These are phyloP conservation scores for Spinibarbus caldwelli DNA, from an alignment of 2,797 vertebrate genomes.

Conservation along the genomic window DNA sequence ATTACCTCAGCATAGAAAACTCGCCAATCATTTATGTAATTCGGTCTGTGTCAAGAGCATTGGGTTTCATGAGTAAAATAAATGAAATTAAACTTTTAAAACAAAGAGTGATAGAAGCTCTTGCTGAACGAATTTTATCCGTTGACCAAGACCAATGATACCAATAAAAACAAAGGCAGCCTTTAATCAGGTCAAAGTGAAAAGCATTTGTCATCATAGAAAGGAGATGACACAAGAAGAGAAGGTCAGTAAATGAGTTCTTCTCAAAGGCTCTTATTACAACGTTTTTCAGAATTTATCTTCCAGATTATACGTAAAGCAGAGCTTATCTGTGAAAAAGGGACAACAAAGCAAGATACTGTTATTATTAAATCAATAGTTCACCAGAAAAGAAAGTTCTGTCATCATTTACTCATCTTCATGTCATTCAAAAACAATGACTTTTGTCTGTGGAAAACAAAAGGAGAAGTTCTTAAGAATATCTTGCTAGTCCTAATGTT, in stretches of 20 bases:
- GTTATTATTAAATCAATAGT: not conserved
- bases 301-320: not conserved
- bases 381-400: not conserved
- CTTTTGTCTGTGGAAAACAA: not conserved
- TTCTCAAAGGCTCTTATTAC: not conserved
- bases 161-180: not conserved
- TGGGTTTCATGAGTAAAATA: slow-evolving; percentile 30
- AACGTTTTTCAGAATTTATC: not conserved
- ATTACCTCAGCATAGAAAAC: slow-evolving; percentile 17
- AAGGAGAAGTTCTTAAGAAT: not conserved
- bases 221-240: not conserved
- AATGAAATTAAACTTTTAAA: slow-evolving; percentile 24
- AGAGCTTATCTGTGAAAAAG: not conserved
- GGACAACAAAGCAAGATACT: not conserved
- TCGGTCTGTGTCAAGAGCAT: not conserved
- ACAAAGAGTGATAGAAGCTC: slow-evolving; percentile 9
- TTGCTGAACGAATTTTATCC: not conserved
- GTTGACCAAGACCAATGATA: slow-evolving; percentile 6
- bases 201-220: not conserved
- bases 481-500: not conserved
- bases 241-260: not conserved
- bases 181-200: slow-evolving; percentile 11
- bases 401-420: not conserved
- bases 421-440: not conserved
- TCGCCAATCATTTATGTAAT: slow-evolving; percentile 21